phyloP scores from a whole-genome alignment of 2,888 invertebrate species.

The Arge pagana region DNA sequence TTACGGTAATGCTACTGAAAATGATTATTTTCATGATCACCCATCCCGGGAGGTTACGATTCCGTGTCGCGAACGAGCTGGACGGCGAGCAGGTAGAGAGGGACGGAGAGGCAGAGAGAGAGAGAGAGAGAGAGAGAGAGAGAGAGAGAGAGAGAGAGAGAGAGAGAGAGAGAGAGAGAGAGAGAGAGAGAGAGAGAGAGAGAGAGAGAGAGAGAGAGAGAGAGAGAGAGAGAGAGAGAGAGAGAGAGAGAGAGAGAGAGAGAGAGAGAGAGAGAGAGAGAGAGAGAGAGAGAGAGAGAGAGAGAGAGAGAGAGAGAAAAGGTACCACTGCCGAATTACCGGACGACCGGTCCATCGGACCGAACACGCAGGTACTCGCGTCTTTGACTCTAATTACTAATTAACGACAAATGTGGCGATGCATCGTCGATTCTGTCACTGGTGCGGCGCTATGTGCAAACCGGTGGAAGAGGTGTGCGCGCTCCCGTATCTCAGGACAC shows the following conservation, averaged over 20 bases:
- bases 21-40: slow-evolving; percentile 9
- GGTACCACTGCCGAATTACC: neutral
- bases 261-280: neutral
- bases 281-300: neutral
- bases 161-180: slow-evolving; percentile 13
- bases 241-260: too few relatives aligned
- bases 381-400: slow-evolving; percentile 23
- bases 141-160: slow-evolving; percentile 18
- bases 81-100: slow-evolving; percentile 5
- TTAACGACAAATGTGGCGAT: slow-evolving; percentile 24
- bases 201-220: too few relatives aligned
- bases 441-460: slow-evolving; percentile 12
- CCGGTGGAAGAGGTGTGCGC: slow-evolving; percentile 10
- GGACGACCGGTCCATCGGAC: slow-evolving; percentile 4
- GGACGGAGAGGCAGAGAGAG: slow-evolving; percentile 4
- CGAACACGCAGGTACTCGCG: slow-evolving; percentile 18
- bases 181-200: too few relatives aligned
- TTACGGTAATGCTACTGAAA: slow-evolving; percentile 15
- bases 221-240: too few relatives aligned
- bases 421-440: slow-evolving; percentile 18
- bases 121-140: slow-evolving; percentile 11
- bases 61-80: slow-evolving; percentile 8
- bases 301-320: neutral
- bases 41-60: slow-evolving; percentile 7
- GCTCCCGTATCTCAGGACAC: slow-evolving; percentile 6